Percentiles rank a stretch among this genome's conserved stretches.
Evolutionary conservation across 2,113 vertebrate species (phyloP).

Genomic region (Colossoma macropomum): DNA sequence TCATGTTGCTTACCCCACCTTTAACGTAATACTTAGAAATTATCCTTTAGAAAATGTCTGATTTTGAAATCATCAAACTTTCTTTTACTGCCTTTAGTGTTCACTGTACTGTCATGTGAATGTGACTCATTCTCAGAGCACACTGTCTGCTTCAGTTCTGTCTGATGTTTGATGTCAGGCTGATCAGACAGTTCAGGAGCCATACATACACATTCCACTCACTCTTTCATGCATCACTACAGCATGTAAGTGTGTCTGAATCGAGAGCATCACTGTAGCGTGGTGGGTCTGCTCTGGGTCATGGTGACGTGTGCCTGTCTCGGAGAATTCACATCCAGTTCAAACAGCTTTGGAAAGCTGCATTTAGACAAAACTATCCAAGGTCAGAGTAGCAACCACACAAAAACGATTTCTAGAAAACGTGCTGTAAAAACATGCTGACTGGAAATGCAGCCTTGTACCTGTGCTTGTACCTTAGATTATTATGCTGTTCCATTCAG

Average conservation of each 20-base stretch:
- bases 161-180: conserved; percentile 39
- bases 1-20: too few relatives aligned
- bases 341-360: not conserved
- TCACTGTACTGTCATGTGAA: not conserved
- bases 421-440: not conserved
- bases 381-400: not conserved
- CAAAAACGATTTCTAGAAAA: not conserved
- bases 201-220: not conserved
- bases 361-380: not conserved
- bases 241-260: not conserved
- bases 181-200: conserved; percentile 21
- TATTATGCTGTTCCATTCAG: not conserved
- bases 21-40: too few relatives aligned
- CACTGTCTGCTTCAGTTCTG: conserved; percentile 11
- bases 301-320: not conserved
- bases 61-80: too few relatives aligned
- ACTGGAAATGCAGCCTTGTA: not conserved
- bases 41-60: too few relatives aligned
- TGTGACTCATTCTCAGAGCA: conserved; percentile 10
- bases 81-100: not conserved
- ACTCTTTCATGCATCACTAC: conserved; percentile 7
- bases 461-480: not conserved
- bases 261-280: too few relatives aligned
- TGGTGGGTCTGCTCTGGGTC: not conserved
- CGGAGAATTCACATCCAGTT: not conserved